Evolutionary conservation across 1,140 invertebrate species (phyloP).

Genomic region (Brachionus calyciflorus): DNA sequence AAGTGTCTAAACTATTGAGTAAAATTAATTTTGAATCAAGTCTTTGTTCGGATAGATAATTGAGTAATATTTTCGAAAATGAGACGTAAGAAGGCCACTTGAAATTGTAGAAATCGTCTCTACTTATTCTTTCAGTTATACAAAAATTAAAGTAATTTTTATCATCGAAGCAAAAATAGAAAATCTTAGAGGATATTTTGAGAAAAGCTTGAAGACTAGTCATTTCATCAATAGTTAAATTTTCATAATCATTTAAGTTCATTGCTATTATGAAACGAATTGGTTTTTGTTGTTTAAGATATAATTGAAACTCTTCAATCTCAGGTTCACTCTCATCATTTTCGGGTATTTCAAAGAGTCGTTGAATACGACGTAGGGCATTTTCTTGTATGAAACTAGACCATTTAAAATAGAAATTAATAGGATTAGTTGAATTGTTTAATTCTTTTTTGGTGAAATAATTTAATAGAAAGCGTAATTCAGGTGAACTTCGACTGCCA

Average conservation of each 20-base stretch:
- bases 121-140: not conserved
- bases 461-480: not conserved
- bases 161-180: not conserved
- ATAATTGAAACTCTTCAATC: not conserved
- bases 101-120: not conserved
- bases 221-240: not conserved
- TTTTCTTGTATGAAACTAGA: not conserved
- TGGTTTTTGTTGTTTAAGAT: not conserved
- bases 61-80: not conserved
- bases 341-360: too few relatives aligned
- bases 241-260: not conserved
- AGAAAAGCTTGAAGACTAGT: not conserved
- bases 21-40: not conserved
- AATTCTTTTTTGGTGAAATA: not conserved
- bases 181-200: not conserved
- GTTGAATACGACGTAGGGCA: not conserved
- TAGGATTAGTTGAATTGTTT: not conserved
- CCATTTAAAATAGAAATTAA: constrained; percentile 8
- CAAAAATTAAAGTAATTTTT: constrained; percentile 3
- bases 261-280: not conserved
- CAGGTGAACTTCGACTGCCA: not conserved
- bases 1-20: not conserved
- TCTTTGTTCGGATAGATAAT: not conserved
- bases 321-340: not conserved
- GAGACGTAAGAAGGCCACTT: not conserved